Conservation (phyloP, 2,888 invertebrate genomes). For the Macrophya annulata region DNA sequence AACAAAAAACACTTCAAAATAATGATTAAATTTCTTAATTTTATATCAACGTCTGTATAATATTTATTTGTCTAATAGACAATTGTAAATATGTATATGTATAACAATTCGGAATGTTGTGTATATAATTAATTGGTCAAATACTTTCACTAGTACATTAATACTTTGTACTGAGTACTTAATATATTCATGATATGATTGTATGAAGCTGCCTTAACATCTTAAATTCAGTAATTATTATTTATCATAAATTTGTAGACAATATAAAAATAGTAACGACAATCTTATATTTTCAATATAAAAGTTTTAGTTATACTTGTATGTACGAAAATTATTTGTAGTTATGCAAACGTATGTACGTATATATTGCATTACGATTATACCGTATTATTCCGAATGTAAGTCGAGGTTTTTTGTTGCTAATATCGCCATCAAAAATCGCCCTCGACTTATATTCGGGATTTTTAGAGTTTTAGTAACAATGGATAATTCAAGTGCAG, state of each 20-base stretch:
- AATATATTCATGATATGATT: conserved; percentile 23
- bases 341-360: neutral
- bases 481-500: no score
- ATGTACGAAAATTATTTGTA: neutral
- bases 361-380: neutral
- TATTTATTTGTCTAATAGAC: conserved; percentile 13
- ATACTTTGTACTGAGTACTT: conserved; percentile 35
- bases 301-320: neutral
- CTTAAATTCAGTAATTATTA: neutral
- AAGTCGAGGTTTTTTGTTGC: no score
- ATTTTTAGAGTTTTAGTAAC: no score
- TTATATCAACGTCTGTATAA: conserved; percentile 14
- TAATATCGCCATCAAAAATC: no score
- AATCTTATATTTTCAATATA: conserved; percentile 14
- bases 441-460: no score
- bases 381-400: no score
- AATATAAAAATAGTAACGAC: conserved; percentile 39
- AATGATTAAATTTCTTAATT: conserved; percentile 23
- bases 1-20: neutral
- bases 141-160: conserved; percentile 27
- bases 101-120: conserved; percentile 41
- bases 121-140: conserved; percentile 49
- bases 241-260: neutral
- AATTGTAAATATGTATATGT: conserved; percentile 5
- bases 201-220: conserved; percentile 13